Base-by-base conservation (phyloP, 2,797 vertebrate species). In the Mus minutoides region DNA sequence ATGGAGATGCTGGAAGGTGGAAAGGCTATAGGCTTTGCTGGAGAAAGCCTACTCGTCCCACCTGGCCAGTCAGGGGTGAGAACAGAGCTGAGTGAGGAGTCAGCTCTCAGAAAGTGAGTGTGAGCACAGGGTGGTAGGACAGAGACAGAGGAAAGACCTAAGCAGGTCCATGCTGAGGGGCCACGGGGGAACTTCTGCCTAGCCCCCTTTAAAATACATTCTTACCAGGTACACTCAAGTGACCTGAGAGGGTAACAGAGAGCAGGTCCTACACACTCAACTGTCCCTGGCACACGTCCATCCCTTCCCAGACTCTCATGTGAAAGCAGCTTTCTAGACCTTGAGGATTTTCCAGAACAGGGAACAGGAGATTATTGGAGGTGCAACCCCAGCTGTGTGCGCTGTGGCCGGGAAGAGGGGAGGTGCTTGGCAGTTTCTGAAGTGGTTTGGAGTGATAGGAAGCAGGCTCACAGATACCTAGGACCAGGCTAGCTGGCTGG, bases 291-390 rank as follows among this genome's bases (percentile, higher is more conserved):
- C 24, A 90, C 67, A 85, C 37, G 17, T 11, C 71, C n/a, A 60
- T 43, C n/a, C 79, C 75, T 76, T 75, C 56, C 75, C 75, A 75
- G 84, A 29, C 75, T 84, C 75, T 49, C 89, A 54, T 79, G n/a
- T 92, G 85, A 78, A 62, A 78, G 88, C 77, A 82, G 58, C 31
- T 29, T 75, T 40, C 16, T 75, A n/a, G 77, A 62, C 85, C 82
- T 73, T 54, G 43, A 95, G 26, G 37, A 56, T 62, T 83, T 95
- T 94, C 85, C 94, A 93, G 94, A 90, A 96, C 83, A 92, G 95
- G 94, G 96, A 96, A 97, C 94, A 91, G 88, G 97, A 96, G 96
- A 90, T 78, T 40, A 21, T 89, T 49, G 90, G 75, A 96, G 22
- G 91, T 96, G 91, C 92, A 96, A 94, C 83, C 54, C 58, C 76